Evolutionary conservation across 1,140 invertebrate genomes (phyloP), one percentile per base, ranked within the genome.

Genomic region (Drosophila kohkoa): DNA sequence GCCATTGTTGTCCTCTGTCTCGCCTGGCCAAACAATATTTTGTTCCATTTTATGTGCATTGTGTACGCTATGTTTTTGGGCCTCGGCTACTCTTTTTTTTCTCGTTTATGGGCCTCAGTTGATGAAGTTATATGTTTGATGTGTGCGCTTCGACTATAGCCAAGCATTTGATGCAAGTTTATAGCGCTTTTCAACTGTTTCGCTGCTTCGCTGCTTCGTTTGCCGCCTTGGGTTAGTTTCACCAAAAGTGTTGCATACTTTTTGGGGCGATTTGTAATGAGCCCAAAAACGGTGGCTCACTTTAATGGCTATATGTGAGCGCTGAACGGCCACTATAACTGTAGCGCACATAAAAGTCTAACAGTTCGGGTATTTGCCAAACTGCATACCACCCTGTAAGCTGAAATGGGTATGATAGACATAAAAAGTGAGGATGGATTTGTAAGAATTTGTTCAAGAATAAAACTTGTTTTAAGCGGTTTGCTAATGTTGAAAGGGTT

Each of bases 81-180:
- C 32, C 48, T 60, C 30, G 68, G 51, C 65, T 45, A 13, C 20
- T 49, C 65, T 57, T 45, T 74, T 45, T 74, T 25, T 25, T 25
- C 3, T 0, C 20, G 20, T 25, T 76, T 76, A 69, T 79, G 54
- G 20, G 38, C 59, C 30, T 20, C 38, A 48, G 52, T 87, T 86
- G 82, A 79, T 87, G 79, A 86, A 86, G 82, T 82, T 86, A 82
- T 87, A 69, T 82, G 52, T 51, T 25, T 25, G 20, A 25, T 25
- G 20, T 25, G 20, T 25, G 3, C 3, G 65, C 63, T n/a, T 55
- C 8, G 51, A 25, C 38, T 52, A 13, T 30, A 59, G 16, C 67
- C 16, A 48, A 59, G 20, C 51, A 62, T 46, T 79, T 78, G 66
- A 52, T 75, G 68, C 13, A 25, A 49, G 51, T 67, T 75, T 79